Evolutionary conservation across 2,113 vertebrate genomes (phyloP), one percentile per base, ranked within the genome.

Genomic region (Lipotes vexillifer): DNA sequence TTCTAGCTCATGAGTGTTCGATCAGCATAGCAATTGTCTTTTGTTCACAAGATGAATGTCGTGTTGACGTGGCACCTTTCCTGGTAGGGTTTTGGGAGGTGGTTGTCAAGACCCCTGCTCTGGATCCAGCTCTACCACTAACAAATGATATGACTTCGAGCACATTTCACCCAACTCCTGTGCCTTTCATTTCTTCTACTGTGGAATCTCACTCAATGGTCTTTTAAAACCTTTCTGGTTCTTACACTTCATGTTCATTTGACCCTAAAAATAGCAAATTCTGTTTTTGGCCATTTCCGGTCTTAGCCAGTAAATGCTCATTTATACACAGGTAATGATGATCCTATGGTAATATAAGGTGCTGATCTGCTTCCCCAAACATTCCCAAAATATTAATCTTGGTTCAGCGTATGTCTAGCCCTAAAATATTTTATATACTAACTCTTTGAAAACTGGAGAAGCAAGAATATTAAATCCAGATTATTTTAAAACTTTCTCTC

Each of bases 401-500:
- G 80, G 31, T 10, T 80, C 31, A 74, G 14, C 44, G 38, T 85
- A 27, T 36, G 17, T 31, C 44, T 44, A 90, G 11, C 23, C 25
- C 23, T 69, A 65, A 25, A 52, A 63, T 8, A 41, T 46, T 86
- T 18, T 27, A 12, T 46, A 72, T 33, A 86, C 66, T 59, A 65
- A 74, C 49, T 75, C 80, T 88, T 68, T 55, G 36, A 85, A 95
- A 81, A 63, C 0, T 63, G 65, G 46, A 74, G 41, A 90, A 72
- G 10, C 17, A 68, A 33, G 72, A n/a, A 36, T 31, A 46, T 88
- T 13, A 66, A 89, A n/a, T 59, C 14, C 71, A 49, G 81, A 33
- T 87, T 87, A 93, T 66, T n/a, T 85, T 55, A 92, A 92, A 95
- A 69, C 59, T 25, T n/a, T 21, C 1, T 69, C 52, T 90, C 38